Evolutionary conservation across 1,140 invertebrate genomes (phyloP).

Genomic region (Ostrea denselamellosa): DNA sequence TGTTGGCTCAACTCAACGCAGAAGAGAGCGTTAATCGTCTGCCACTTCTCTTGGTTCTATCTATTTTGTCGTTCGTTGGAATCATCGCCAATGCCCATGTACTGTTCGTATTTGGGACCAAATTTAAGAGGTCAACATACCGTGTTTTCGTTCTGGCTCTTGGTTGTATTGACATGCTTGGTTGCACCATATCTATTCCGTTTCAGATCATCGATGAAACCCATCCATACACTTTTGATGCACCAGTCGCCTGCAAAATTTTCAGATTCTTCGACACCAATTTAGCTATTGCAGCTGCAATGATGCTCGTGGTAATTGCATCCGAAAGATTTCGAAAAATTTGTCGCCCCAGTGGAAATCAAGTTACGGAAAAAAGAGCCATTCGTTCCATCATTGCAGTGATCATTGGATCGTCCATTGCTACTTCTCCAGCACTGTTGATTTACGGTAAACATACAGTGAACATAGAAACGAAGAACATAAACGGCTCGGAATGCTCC

Average conservation of each 20-base stretch:
- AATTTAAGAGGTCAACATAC: slow-evolving; percentile 43
- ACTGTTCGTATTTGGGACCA: slow-evolving; percentile 40
- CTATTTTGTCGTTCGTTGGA: slow-evolving; percentile 39
- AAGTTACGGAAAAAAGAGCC: slow-evolving; percentile 49
- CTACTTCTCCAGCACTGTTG: slow-evolving; percentile 47
- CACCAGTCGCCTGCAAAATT: slow-evolving; percentile 65
- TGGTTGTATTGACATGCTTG: slow-evolving; percentile 67
- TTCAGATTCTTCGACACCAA: slow-evolving; percentile 64
- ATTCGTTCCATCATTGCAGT: slow-evolving; percentile 42
- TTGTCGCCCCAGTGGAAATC: slow-evolving; percentile 46
- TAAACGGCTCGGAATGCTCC: slow-evolving; percentile 50
- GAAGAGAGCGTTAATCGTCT: slow-evolving; percentile 39
- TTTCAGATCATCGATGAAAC: slow-evolving; percentile 70
- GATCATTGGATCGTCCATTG: slow-evolving; percentile 12
- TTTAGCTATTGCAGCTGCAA: slow-evolving; percentile 47
- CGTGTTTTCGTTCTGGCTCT: slow-evolving; percentile 61
- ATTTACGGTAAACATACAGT: slow-evolving; percentile 54
- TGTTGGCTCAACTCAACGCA: slow-evolving; percentile 22
- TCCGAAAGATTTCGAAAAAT: slow-evolving; percentile 56
- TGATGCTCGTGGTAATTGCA: slow-evolving; percentile 55
- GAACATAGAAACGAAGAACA: neutral
- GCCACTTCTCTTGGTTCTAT: slow-evolving; percentile 50
- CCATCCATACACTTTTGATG: slow-evolving; percentile 64
- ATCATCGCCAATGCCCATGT: slow-evolving; percentile 49
- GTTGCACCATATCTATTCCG: slow-evolving; percentile 68